phyloP scores from a whole-genome alignment of 2,797 vertebrate genomes.

The Lutjanus argentimaculatus region DNA sequence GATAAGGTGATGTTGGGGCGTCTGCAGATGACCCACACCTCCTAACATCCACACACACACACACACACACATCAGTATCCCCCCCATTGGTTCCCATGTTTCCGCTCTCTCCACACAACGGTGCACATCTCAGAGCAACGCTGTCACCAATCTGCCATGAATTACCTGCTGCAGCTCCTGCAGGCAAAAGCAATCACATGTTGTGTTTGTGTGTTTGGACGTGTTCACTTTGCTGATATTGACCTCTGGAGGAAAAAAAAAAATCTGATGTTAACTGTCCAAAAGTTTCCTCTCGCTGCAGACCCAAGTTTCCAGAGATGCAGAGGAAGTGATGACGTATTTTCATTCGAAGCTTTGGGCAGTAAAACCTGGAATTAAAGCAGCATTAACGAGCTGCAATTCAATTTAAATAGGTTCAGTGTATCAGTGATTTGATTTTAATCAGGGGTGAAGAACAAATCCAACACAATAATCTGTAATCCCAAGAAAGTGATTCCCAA shows the following conservation, averaged over 20 bases:
- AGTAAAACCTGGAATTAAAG: neutral
- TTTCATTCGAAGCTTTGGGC: neutral
- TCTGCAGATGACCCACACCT: conserved; percentile 68
- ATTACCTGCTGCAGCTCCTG: conserved; percentile 57
- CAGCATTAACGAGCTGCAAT: neutral
- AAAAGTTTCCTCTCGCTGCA: no score
- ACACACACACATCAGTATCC: conserved; percentile 23
- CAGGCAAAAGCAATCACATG: conserved; percentile 58
- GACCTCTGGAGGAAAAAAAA: conserved; percentile 30
- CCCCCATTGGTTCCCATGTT: conserved; percentile 41
- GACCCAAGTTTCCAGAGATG: neutral
- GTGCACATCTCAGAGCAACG: conserved; percentile 59
- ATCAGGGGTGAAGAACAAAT: no score
- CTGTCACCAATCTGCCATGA: conserved; percentile 59
- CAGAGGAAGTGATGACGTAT: neutral
- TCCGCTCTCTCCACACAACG: conserved; percentile 59
- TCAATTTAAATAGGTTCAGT: no score
- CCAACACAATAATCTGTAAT: no score
- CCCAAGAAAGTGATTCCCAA: no score
- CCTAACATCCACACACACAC: conserved; percentile 30
- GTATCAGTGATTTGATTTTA: neutral
- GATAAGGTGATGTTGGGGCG: conserved; percentile 74
- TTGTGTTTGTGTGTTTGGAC: conserved; percentile 55
- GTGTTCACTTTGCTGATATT: conserved; percentile 24
- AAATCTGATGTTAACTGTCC: conserved; percentile 19